phyloP scores from a whole-genome alignment of 2,797 vertebrate species.

The Melopsittacus undulatus region DNA sequence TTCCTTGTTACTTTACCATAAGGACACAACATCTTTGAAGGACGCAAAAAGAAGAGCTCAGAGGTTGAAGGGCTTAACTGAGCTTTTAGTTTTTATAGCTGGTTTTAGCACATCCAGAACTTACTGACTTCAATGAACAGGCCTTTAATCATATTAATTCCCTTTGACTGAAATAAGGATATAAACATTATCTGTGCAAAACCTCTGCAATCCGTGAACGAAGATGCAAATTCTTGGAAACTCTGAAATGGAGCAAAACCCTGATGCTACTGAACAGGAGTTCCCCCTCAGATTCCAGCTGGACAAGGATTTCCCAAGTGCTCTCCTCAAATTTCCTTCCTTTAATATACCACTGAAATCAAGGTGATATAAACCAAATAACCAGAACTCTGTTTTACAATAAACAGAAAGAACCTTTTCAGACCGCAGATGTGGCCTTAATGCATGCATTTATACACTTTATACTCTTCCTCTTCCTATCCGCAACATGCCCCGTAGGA shows the following conservation, averaged over 20 bases:
- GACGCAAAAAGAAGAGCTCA: neutral
- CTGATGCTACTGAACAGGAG: neutral
- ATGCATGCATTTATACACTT: neutral
- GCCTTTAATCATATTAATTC: slow-evolving; percentile 10
- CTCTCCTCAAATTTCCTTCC: slow-evolving; percentile 63
- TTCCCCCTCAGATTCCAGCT: neutral
- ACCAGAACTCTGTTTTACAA: slow-evolving; percentile 68
- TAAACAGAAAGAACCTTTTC: slow-evolving; percentile 59
- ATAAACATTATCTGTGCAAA: slow-evolving; percentile 17
- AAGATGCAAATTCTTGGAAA: slow-evolving; percentile 45
- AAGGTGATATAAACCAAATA: slow-evolving; percentile 62
- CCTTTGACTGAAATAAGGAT: slow-evolving; percentile 15
- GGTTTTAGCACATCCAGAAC: slow-evolving; percentile 6
- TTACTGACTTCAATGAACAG: neutral
- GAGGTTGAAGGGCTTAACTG: neutral
- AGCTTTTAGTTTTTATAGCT: neutral
- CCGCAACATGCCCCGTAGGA: neutral
- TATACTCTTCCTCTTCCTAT: slow-evolving; percentile 24
- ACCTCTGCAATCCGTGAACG: neutral
- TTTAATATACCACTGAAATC: slow-evolving; percentile 66
- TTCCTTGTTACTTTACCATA: slow-evolving; percentile 8
- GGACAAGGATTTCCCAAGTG: neutral
- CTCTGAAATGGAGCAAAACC: slow-evolving; percentile 44
- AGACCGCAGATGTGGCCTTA: neutral
- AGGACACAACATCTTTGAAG: neutral